A percentile compares a stretch with the other conserved stretches of the same genome.
These are phyloP conservation scores for Apis florea DNA, from an alignment of 1,140 invertebrate species.

Conservation along the genomic window DNA sequence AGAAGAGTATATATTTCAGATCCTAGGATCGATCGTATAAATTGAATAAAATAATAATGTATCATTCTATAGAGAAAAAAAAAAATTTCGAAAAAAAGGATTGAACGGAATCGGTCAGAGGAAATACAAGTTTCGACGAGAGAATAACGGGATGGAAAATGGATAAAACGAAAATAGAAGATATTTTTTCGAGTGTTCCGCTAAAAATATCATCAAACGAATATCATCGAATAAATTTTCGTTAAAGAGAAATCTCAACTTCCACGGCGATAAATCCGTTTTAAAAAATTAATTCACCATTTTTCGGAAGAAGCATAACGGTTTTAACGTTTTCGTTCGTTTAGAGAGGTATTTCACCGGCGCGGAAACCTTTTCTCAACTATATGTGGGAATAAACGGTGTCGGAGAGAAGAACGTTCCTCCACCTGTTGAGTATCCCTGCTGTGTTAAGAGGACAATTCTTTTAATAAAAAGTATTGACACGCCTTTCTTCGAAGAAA, in stretches of 20 bases:
- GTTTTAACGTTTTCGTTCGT: not conserved
- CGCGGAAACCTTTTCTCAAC: not conserved
- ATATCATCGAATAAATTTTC: no score
- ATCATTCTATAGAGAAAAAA: not conserved
- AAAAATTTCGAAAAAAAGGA: not conserved
- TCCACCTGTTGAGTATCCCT: slow-evolving; percentile 37
- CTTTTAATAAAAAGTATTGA: slow-evolving; percentile 20
- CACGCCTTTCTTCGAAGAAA: not conserved
- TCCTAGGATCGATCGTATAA: not conserved
- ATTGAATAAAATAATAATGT: not conserved
- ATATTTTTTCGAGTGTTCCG: no score
- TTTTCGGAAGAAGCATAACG: not conserved
- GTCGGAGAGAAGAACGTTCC: slow-evolving; percentile 1
- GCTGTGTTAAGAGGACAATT: not conserved
- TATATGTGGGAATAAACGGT: slow-evolving; percentile 7
- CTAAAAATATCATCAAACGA: no score
- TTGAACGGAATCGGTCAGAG: no score
- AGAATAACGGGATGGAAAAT: no score
- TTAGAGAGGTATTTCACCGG: not conserved
- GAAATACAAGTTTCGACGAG: no score
- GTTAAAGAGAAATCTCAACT: no score
- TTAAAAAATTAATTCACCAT: not conserved
- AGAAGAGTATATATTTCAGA: no score
- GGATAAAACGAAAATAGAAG: no score
- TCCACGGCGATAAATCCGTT: no score